Percentiles rank a stretch among this genome's conserved stretches.
These are phyloP conservation scores for Poecilia picta DNA, from an alignment of 2,797 vertebrate genomes.

Conservation along the genomic window DNA sequence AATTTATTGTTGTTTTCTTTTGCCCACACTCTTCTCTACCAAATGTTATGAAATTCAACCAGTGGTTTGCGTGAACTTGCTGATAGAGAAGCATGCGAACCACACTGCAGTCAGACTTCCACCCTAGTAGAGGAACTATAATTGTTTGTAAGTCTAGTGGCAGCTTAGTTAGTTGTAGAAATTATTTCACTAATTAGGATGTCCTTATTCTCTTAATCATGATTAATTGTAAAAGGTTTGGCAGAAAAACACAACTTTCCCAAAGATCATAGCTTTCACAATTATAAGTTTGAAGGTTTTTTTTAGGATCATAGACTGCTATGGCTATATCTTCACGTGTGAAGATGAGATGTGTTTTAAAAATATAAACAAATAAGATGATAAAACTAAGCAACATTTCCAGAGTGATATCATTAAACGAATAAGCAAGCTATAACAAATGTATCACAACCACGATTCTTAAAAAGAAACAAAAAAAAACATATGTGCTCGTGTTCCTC, in stretches of 20 bases:
- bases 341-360: not conserved
- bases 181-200: conserved; percentile 28
- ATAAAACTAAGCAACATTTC: not conserved
- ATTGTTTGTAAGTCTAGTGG: conserved; percentile 11
- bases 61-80: not conserved
- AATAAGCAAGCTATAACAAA: not conserved
- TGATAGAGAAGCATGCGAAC: not conserved
- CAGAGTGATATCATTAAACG: not conserved
- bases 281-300: not conserved
- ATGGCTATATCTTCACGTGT: not conserved
- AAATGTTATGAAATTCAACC: not conserved
- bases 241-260: not conserved
- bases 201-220: conserved; percentile 7
- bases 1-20: not conserved
- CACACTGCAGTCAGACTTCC: not conserved
- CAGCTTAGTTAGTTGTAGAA: conserved; percentile 14
- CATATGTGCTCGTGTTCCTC: too few species aligned
- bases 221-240: not conserved
- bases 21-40: not conserved
- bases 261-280: not conserved
- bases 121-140: not conserved
- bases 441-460: not conserved
- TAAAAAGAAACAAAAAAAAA: not conserved
- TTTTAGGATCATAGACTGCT: not conserved
- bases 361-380: not conserved